Evolutionary conservation across 2,113 vertebrate species (phyloP), one percentile per base, ranked within the genome.

Genomic region (Muscicapa adusta): DNA sequence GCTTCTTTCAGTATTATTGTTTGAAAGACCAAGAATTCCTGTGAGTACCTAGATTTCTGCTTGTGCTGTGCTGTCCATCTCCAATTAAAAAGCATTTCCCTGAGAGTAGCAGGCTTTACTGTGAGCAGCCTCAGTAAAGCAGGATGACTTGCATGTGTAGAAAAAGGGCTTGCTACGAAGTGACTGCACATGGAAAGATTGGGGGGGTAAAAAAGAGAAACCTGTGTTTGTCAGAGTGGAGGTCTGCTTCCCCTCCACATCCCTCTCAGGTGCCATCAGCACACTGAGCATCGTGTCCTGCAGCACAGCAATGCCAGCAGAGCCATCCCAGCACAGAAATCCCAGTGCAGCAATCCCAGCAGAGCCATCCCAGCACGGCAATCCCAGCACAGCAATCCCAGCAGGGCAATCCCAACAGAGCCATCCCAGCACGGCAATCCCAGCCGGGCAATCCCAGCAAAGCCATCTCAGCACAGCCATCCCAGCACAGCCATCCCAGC

Each of bases 281-380:
- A 19, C 1, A 0, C 36, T 9, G 56, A 40, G n/a, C 36, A 12
- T 48, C 0, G 0, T 0, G 0, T 53, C 57, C 53, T 0, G 0
- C 8, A 0, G 48, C 2, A 5, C 50, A 51, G 50, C 14, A 16
- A 28, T 51, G 23, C 48, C 23, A 48, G 47, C 23, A 48, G 3
- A 14, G 47, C 23, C 7, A 25, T 48, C 23, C 12, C 47, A 48
- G 24, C 23, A 19, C 18, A 45, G 18, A 9, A 19, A 45, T 47
- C 22, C 23, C 47, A 48, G 47, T 5, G 3, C 24, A 25, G 48
- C 12, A 23, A 47, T 48, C 23, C 12, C 47, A 48, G 24, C 23
- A 19, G 7, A 19, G 18, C 19, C 8, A 45, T 47, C 22, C 23
- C 47, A 48, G 47, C 22, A 48, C 2, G 7, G 47, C 47, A 6